Evolutionary conservation across 1,140 invertebrate species (phyloP), one percentile per base, ranked within the genome.

Genomic region (Drosophila kanapiae): DNA sequence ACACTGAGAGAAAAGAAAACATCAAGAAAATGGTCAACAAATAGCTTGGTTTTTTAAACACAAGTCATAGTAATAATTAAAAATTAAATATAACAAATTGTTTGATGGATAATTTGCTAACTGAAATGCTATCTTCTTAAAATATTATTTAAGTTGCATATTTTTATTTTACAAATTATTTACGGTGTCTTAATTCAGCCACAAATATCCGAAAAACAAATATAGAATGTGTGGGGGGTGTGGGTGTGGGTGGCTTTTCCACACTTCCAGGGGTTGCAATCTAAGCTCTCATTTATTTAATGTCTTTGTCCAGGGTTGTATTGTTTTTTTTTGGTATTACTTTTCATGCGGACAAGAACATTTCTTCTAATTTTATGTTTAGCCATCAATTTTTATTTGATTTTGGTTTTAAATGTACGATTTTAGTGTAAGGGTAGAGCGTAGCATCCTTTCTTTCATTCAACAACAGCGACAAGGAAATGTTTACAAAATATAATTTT

Each of bases 121-220:
- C 23, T 23, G 3, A 23, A 31, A 45, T 23, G 2, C 11, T 23
- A 11, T 45, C 1, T 47, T 47, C 6, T 23, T 23, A 2, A 47
- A n/a, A 29, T 29, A 29, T 23, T 0, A 16, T 11, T 38, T 7
- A n/a, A 14, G 40, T 13, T 45, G 1, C 1, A 13, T 18, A 8
- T 18, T 18, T 18, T 18, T 2, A 0, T 3, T 23, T 14, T 10
- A 40, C 23, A 10, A 54, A 37, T 54, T 54, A 3, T 37, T 54
- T n/a, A 38, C 56, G 13, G 61, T 64, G 62, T 57, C 43, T 3
- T 35, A 37, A n/a, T 42, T 48, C 45, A 38, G 72, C 31, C 43
- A 35, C 8, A 78, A 70, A 64, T 63, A 70, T 58, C 71, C 63
- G 57, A 64, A 75, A 81, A 72, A 58, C 62, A 78, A 82, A 78